Conservation (phyloP, 2,113 vertebrate genomes). For the Xiphophorus maculatus region DNA sequence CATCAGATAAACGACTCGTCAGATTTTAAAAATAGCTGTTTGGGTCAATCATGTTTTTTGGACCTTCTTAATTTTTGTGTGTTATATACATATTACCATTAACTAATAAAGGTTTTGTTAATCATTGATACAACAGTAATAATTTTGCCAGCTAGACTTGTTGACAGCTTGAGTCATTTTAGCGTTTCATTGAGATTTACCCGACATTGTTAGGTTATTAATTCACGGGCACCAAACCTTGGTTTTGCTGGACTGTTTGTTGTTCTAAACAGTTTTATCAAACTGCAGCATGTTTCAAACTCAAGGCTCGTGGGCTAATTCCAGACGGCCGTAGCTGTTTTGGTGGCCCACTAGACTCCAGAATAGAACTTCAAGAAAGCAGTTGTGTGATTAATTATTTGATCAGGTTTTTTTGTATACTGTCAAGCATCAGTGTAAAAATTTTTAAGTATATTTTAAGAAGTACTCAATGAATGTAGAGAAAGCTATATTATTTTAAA, state of each 20-base stretch:
- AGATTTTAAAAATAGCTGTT: background rate
- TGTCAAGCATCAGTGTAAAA: too few relatives aligned
- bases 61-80: background rate
- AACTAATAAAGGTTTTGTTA: background rate
- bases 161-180: background rate
- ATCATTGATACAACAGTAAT: background rate
- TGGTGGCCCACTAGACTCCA: too few relatives aligned
- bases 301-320: too few relatives aligned
- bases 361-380: too few relatives aligned
- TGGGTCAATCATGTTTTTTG: background rate
- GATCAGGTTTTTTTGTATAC: too few relatives aligned
- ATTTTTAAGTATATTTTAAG: too few relatives aligned
- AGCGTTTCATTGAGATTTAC: background rate
- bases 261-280: background rate
- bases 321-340: too few relatives aligned
- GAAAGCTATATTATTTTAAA: too few relatives aligned
- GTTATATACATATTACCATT: background rate
- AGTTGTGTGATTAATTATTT: too few relatives aligned
- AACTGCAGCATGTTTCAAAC: too few relatives aligned
- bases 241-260: background rate
- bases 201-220: background rate
- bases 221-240: background rate
- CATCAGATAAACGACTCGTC: background rate
- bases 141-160: background rate
- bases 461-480: too few relatives aligned